Evolutionary conservation across 2,888 invertebrate species (phyloP).

Genomic region (Hypomecis punctinalis): DNA sequence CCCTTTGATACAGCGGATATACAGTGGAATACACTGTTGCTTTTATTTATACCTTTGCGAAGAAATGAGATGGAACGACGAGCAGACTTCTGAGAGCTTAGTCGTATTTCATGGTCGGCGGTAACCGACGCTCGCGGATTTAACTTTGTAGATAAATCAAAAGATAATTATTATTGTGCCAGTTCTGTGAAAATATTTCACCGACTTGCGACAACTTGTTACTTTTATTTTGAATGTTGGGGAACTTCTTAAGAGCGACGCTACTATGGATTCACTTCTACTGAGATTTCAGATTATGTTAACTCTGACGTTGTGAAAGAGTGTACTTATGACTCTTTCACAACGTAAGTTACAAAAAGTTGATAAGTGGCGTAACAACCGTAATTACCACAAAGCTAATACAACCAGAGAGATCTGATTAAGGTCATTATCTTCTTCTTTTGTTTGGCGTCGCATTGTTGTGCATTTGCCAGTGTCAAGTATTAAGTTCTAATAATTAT

Average conservation of each 20-base stretch:
- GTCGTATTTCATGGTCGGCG: constrained; percentile 47
- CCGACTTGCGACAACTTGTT: constrained; percentile 33
- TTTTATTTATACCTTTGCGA: constrained; percentile 32
- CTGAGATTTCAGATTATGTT: too few relatives aligned
- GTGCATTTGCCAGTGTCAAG: too few relatives aligned
- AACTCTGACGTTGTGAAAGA: background rate
- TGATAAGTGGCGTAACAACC: too few relatives aligned
- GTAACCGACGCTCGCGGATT: constrained; percentile 49
- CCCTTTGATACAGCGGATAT: constrained; percentile 32
- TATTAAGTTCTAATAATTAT: too few relatives aligned
- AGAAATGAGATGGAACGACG: constrained; percentile 34
- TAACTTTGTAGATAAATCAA: constrained; percentile 59
- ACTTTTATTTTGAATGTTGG: constrained; percentile 16
- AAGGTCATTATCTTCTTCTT: too few relatives aligned
- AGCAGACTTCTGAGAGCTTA: constrained; percentile 30
- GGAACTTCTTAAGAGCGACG: background rate
- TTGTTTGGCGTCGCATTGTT: too few relatives aligned
- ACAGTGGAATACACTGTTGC: constrained; percentile 33
- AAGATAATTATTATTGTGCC: constrained; percentile 54
- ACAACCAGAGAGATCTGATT: too few relatives aligned
- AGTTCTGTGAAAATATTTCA: constrained; percentile 38
- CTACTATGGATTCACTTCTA: background rate
- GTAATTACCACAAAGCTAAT: too few relatives aligned
- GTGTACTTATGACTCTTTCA: too few relatives aligned
- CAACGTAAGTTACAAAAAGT: background rate